phyloP scores from a whole-genome alignment of 2,797 vertebrate species.

The Erethizon dorsatum region DNA sequence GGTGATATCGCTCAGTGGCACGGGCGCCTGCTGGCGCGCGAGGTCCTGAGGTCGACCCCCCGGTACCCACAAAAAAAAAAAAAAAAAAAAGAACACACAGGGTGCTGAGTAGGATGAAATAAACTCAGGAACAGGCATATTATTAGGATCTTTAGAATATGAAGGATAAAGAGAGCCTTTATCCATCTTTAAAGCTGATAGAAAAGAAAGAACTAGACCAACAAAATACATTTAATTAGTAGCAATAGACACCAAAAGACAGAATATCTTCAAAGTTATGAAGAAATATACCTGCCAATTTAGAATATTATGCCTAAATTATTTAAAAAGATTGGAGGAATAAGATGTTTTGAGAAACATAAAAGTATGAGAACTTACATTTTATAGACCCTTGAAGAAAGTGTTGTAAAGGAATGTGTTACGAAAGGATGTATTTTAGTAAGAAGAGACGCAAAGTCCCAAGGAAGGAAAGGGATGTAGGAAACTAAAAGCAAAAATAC shows the following conservation, averaged over 20 bases:
- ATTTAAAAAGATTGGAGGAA: not conserved
- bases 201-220: not conserved
- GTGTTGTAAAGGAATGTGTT: not conserved
- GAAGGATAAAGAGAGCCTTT: not conserved
- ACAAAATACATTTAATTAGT: constrained; percentile 1
- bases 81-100: not conserved
- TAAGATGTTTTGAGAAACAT: not conserved
- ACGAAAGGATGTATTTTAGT: not conserved
- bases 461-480: not conserved
- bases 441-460: not conserved
- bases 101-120: not conserved
- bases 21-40: too few species aligned
- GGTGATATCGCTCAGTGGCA: too few species aligned
- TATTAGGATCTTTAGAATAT: not conserved
- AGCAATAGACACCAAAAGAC: not conserved
- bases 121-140: not conserved
- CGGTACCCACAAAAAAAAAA: too few species aligned
- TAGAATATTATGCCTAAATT: not conserved
- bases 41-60: too few species aligned
- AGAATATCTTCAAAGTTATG: constrained; percentile 17
- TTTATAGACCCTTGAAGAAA: constrained; percentile 17
- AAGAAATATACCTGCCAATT: not conserved
- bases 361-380: not conserved
- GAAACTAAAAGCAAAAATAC: not conserved
- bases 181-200: constrained; percentile 18